Evolutionary conservation across 2,113 vertebrate species (phyloP), one percentile per base, ranked within the genome.

Genomic region (Tiliqua scincoides): DNA sequence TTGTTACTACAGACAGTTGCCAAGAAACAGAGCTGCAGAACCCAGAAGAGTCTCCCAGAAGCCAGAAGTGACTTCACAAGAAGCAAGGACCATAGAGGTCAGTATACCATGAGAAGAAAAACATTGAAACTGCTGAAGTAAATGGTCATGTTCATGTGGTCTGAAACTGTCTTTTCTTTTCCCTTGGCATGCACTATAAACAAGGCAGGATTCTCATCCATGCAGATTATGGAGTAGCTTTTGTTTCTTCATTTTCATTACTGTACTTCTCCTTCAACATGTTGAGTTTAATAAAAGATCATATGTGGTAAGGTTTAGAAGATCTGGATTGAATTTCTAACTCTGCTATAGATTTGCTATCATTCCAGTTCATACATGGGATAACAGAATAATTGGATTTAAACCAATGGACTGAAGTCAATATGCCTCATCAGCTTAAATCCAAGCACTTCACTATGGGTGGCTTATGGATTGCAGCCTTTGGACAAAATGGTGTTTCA

Each of bases 271-370:
- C 68, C 37, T 62, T 70, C 62, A 75, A 85, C 9, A 32, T 43
- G 57, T 43, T 32, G 15, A 54, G 8, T 76, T 72, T 40, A 30
- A 63, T 52, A 25, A 4, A 10, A 57, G 57, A 48, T 11, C 12
- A 25, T 17, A 59, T 18, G 59, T 12, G 35, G 57, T 35, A 21
- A 85, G 37, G 54, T 48, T 72, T 27, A 85, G 30, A 85, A 48
- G 5, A 43, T 73, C 54, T 63, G 40, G 32, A 21, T 35, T 65
- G 70, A 81, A 54, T 62, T 65, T 65, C 68, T 78, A 5, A n/a
- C 52, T 85, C 32, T 79, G 65, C 52, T 85, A 85, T 62, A 74
- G 59, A 86, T 74, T 86, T 80, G 21, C n/a, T 80, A 52, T 73
- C n/a, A 61, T 73, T 86, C 40, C 40, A 30, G 52, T 63, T 80